Conservation (phyloP, 1,140 invertebrate genomes). For the Mactra quadrangularis region DNA sequence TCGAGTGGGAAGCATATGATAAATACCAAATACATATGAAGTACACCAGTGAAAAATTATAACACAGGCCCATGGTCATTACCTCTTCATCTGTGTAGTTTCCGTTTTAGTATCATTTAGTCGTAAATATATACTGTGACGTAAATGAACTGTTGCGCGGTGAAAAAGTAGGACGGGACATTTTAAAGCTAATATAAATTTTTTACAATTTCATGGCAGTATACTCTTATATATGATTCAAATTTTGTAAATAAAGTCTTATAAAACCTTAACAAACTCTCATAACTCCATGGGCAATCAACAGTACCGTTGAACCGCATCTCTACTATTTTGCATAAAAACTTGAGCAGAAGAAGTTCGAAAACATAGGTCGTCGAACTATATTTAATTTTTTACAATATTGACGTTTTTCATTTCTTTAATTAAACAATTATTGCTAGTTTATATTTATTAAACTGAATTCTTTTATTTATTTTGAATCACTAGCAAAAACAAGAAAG, state of each 20-base stretch:
- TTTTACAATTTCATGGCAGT: neutral
- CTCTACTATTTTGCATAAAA: slow-evolving; percentile 53
- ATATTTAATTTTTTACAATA: slow-evolving; percentile 8
- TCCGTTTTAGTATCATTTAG: too few relatives aligned
- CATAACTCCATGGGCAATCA: neutral
- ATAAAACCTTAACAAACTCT: neutral
- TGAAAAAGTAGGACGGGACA: slow-evolving; percentile 29
- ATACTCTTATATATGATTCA: neutral
- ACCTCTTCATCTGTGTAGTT: too few relatives aligned
- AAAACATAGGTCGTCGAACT: slow-evolving; percentile 28
- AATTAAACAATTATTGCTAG: neutral
- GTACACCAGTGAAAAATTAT: too few relatives aligned
- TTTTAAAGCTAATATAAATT: neutral
- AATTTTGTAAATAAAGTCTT: neutral
- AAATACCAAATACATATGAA: too few relatives aligned
- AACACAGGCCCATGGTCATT: too few relatives aligned
- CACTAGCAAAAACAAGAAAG: neutral
- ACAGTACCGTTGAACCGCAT: neutral
- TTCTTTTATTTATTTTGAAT: neutral
- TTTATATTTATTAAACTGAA: neutral
- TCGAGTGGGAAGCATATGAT: too few relatives aligned
- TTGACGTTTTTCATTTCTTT: neutral
- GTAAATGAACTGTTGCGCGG: slow-evolving; percentile 38
- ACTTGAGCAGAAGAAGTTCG: slow-evolving; percentile 33
- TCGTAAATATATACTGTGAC: neutral